Evolutionary conservation across 1,140 invertebrate species (phyloP), one percentile per base, ranked within the genome.

Genomic region (Oscheius sp.): DNA sequence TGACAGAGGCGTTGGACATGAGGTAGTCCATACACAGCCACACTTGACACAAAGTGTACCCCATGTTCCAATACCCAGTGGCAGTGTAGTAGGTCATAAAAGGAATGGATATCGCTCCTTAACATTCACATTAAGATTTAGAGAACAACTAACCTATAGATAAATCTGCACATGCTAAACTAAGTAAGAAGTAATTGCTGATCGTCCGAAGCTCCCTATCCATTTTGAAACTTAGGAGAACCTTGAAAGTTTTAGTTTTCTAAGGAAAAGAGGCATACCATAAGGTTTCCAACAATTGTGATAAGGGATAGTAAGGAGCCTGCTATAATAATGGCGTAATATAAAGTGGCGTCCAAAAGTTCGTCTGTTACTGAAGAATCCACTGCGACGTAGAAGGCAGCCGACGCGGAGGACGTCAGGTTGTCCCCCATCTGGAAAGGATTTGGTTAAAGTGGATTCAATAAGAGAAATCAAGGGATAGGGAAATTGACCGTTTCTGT

Each of bases 21-120:
- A 63, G 1, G 31, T 63, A 63, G 36, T 63, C 61, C 32, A 63
- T 63, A 26, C 61, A 63, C 7, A 63, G 61, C 61, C 61, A 63
- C 18, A 63, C 31, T 34, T 63, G 61, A 63, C 61, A 63, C 26
- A 63, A 34, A 34, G 61, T 63, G 1, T 63, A 63, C 15, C 61
- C 61, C 13, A 63, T 63, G 61, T 38, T 32, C 61, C 61, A 63
- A n/a, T 13, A 15, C 7, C 36, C 32, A 13, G 20, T 13, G 61
- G 61, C 61, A 34, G 61, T 63, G 36, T 63, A 63, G 1, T 63
- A 63, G 61, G 61, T 63, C 32, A 63, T 36, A 18, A 63, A 36
- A 13, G 61, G 61, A 34, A 63, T 63, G 61, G 61, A 63, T 13
- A 63, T 38, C 4, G 35, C 26, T 15, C 61, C 61, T 63, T 0